Base-by-base conservation (phyloP, 2,888 invertebrate genomes). In the Cheilosia urbana region DNA sequence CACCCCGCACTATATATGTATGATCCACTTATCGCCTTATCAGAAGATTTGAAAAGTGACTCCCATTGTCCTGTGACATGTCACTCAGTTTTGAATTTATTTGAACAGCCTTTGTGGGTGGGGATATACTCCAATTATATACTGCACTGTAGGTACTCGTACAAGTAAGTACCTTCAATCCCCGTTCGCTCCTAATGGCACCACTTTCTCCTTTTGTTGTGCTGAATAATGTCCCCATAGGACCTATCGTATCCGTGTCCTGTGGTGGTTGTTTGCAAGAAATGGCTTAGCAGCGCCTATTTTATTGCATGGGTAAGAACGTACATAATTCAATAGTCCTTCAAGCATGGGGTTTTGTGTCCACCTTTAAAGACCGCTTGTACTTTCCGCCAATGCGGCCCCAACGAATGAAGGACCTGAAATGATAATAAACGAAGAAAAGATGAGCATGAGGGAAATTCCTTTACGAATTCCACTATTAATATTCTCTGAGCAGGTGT, bases 401-500 rank as follows among this genome's bases (percentile, higher is more conserved):
- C 13, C 42, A 45, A 19, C 19, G 19, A 65, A 51, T 66, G 30
- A 57, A 27, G 49, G 75, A 75, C 66, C 49, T 49, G 24, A 63
- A 63, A 49, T 19, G 19, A 34, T 15, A 4, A 51, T 13, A 37
- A 17, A 19, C 15, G 15, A 37, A 17, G 34, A 34, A 21, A 21
- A 42, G 15, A 27, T 49, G 30, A 49, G 49, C 15, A 37, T n/a
- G 49, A 15, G 63, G 51, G 47, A 57, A 58, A 78, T 78, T 65
- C 71, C 15, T 58, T 58, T 45, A n/a, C n/a, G 55, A 71, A 71
- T 65, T 71, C 57, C 78, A 49, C n/a, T 47, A 69, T 49, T 40
- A 42, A 37, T 78, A 21, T 63, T 19, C 34, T 71, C 11, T 1
- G 15, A 57, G 30, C 15, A 51, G 19, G 27, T 47, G 6, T 3